Conservation (phyloP, 1,140 invertebrate species). For the Lordiphosa clarofinis region DNA sequence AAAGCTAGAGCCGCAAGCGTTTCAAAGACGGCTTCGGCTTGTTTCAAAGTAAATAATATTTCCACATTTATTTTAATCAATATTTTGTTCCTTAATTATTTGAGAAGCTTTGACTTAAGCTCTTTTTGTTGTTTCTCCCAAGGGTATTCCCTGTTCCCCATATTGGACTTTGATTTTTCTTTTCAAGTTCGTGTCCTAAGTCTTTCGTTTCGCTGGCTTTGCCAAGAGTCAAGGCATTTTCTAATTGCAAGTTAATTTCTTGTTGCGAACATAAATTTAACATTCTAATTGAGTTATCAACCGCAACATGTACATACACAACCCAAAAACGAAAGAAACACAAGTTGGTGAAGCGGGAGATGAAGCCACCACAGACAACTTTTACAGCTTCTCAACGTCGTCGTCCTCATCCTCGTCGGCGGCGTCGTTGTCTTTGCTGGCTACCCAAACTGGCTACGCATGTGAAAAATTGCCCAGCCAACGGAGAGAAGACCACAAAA, state of each 20-base stretch:
- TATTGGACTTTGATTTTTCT: slow-evolving; percentile 5
- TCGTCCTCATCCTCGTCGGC: slow-evolving; percentile 24
- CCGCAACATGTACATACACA: slow-evolving; percentile 69
- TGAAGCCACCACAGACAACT: slow-evolving; percentile 48
- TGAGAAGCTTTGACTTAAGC: no score
- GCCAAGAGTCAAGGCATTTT: slow-evolving; percentile 54
- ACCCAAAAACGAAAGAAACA: slow-evolving; percentile 30
- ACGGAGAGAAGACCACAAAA: slow-evolving; percentile 31
- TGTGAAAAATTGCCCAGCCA: slow-evolving; percentile 65
- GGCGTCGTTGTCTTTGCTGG: slow-evolving; percentile 20
- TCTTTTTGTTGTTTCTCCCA: neutral
- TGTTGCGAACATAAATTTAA: slow-evolving; percentile 77
- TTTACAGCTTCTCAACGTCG: slow-evolving; percentile 57
- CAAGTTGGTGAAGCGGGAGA: slow-evolving; percentile 6
- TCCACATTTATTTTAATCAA: no score
- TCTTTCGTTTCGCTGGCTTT: slow-evolving; percentile 60
- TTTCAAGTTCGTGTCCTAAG: slow-evolving; percentile 72
- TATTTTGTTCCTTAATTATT: no score
- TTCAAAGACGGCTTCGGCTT: no score
- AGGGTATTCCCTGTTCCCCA: slow-evolving; percentile 26
- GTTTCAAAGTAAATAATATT: no score
- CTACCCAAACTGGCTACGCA: slow-evolving; percentile 68
- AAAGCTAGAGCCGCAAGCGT: no score
- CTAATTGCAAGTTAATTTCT: slow-evolving; percentile 78
- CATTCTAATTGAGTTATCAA: slow-evolving; percentile 78